phyloP scores from a whole-genome alignment of 2,888 invertebrate species.

The Amblyjoppa fuscipennis region DNA sequence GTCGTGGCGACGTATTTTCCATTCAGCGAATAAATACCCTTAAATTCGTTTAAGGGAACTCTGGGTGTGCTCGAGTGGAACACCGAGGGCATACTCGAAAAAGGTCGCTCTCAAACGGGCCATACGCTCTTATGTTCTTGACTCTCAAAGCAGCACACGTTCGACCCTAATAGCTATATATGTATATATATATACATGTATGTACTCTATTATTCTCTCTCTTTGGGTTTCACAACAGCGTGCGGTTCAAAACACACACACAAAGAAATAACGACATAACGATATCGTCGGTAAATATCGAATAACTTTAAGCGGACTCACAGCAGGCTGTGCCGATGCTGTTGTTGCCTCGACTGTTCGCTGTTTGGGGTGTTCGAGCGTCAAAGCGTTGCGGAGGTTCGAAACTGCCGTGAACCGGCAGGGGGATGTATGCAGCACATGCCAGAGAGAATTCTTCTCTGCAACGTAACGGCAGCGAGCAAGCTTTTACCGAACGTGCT shows the following conservation, averaged over 20 bases:
- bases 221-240: constrained; percentile 48
- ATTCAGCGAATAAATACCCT: constrained; percentile 49
- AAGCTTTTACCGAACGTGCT: background rate
- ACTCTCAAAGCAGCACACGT: constrained; percentile 40
- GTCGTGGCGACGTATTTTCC: constrained; percentile 1
- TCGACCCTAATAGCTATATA: constrained; percentile 55
- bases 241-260: constrained; percentile 53
- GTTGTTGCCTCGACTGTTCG: constrained; percentile 26
- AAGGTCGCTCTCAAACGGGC: constrained; percentile 2
- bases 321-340: constrained; percentile 17
- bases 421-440: background rate
- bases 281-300: constrained; percentile 66
- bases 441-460: background rate
- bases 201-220: background rate
- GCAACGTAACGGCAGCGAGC: background rate
- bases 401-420: constrained; percentile 10
- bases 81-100: constrained; percentile 15
- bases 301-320: constrained; percentile 60
- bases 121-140: constrained; percentile 60
- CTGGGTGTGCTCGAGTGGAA: constrained; percentile 25
- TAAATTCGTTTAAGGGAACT: constrained; percentile 34
- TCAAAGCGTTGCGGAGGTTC: constrained; percentile 23
- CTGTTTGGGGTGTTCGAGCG: constrained; percentile 27
- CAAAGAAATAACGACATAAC: constrained; percentile 42
- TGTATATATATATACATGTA: background rate